phyloP scores from a whole-genome alignment of 2,888 invertebrate genomes.

The Rosalia funebris region DNA sequence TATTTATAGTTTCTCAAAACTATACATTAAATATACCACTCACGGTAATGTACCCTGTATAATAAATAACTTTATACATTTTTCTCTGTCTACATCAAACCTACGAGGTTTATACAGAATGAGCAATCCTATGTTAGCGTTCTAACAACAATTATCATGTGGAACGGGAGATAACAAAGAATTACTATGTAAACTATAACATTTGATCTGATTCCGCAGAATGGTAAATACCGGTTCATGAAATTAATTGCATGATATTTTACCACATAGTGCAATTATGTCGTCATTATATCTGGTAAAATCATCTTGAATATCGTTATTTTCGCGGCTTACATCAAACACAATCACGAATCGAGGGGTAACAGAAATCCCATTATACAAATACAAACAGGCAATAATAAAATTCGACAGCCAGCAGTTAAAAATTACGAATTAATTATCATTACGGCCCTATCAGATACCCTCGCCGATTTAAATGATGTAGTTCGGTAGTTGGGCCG shows the following conservation, averaged over 20 bases:
- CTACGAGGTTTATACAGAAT: not conserved
- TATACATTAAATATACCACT: too few species aligned
- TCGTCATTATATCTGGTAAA: constrained; percentile 3
- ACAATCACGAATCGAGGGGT: not conserved
- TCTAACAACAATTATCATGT: constrained; percentile 17
- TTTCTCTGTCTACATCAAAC: too few species aligned
- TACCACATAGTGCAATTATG: constrained; percentile 8
- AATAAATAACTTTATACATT: too few species aligned
- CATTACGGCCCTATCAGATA: constrained; percentile 9
- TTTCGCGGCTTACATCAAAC: constrained; percentile 1
- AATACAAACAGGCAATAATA: constrained; percentile 2
- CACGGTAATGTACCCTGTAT: too few species aligned
- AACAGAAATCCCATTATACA: not conserved
- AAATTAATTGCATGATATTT: constrained; percentile 11
- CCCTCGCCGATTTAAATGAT: constrained; percentile 23
- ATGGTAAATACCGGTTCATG: constrained; percentile 10
- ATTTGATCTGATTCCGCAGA: constrained; percentile 9
- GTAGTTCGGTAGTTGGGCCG: constrained; percentile 24
- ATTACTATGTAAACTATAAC: constrained; percentile 13
- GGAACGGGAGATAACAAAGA: constrained; percentile 17
- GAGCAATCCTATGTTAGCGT: not conserved
- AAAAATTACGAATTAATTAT: constrained; percentile 12
- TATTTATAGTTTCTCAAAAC: too few species aligned
- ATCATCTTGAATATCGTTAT: constrained; percentile 6
- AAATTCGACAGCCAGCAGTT: not conserved